A percentile compares a stretch with the other conserved stretches of the same genome.
These are phyloP conservation scores for Carassius auratus DNA, from an alignment of 2,113 vertebrate species.

Conservation along the genomic window DNA sequence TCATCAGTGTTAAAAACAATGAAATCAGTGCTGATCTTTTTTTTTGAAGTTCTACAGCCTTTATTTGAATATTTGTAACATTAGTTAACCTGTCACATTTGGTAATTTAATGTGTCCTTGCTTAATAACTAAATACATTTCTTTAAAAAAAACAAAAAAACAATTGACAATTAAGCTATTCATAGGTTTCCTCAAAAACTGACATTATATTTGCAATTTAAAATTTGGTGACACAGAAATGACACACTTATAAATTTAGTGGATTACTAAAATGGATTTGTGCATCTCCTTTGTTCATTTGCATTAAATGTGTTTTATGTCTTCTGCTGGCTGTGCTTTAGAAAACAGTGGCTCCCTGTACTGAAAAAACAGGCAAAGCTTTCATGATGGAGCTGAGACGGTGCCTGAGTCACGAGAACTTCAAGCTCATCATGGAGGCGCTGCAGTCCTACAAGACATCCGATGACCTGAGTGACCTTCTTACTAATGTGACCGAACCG, in stretches of 20 bases:
- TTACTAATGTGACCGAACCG: slow-evolving; percentile 71
- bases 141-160: too few relatives aligned
- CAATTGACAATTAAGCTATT: too few relatives aligned
- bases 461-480: slow-evolving; percentile 76
- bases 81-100: too few relatives aligned
- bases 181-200: neutral
- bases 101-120: too few relatives aligned
- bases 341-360: slow-evolving; percentile 57
- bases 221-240: neutral
- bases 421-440: slow-evolving; percentile 76
- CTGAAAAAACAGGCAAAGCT: slow-evolving; percentile 66
- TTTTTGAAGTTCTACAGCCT: too few relatives aligned
- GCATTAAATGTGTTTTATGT: neutral
- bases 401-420: slow-evolving; percentile 84
- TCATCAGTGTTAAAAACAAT: too few relatives aligned
- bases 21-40: too few relatives aligned
- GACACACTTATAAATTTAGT: neutral
- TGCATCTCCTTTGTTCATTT: neutral
- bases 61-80: too few relatives aligned
- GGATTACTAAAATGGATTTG: neutral
- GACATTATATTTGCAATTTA: too few relatives aligned
- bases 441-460: slow-evolving; percentile 86
- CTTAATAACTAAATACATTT: too few relatives aligned
- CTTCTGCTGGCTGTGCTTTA: slow-evolving; percentile 36
- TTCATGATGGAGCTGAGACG: slow-evolving; percentile 85